Base-by-base conservation (phyloP, 2,888 invertebrate genomes). In the Syritta pipiens region DNA sequence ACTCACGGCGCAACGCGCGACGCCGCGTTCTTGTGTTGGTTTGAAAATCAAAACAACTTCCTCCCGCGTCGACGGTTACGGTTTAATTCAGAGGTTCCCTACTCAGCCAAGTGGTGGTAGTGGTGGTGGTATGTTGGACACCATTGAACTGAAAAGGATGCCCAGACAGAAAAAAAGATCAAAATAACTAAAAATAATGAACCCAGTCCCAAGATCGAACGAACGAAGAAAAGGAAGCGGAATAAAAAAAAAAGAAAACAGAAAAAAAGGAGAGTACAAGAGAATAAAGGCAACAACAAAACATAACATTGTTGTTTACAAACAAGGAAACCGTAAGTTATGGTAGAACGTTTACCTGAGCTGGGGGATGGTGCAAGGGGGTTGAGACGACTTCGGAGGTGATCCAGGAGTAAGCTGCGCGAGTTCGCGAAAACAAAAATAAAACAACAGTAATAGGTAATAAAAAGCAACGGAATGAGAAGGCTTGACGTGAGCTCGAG, bases 261-360 rank as follows among this genome's bases (percentile, higher is more conserved):
- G 19, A 1, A 55, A 9, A n/a, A 14, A 20, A 26, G 17, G 5
- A 14, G 10, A 49, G 26, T 6, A 40, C 48, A 44, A 40, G 14
- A 28, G 7, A 3, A n/a, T 35, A 46, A n/a, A n/a, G n/a, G n/a
- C 35, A 22, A 19, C n/a, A 59, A 24, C 4, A 53, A 37, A 60
- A 35, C 46, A 68, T 55, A 40, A 71, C 76, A 42, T 60, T 67
- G 75, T 81, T 82, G 82, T 83, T 83, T 83, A 82, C 76, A 82
- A 83, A 83, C 82, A 82, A 83, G 81, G 82, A 81, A 83, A 82
- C 67, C 81, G 79, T 76, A 82, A 83, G 76, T 81, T 81, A 83
- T 81, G 69, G 74, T 65, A 77, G 82, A 81, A 72, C 82, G 69
- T 62, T 76, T 59, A 68, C 62, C 67, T 77, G 62, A 35, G 37